Conservation (phyloP, 2,797 vertebrate genomes). For the Chiroxiphia lanceolata region DNA sequence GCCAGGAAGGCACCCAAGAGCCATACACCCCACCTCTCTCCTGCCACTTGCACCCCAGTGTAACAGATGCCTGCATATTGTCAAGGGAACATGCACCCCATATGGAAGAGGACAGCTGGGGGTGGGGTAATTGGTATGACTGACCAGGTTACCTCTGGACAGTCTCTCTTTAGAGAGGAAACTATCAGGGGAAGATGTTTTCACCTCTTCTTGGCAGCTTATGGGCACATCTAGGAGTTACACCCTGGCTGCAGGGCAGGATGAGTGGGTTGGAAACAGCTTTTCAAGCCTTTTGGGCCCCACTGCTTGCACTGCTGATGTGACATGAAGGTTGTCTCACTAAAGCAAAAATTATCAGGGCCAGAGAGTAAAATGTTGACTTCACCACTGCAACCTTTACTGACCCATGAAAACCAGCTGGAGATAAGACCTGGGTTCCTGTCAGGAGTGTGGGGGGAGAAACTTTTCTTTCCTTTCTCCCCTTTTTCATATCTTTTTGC, state of each 20-base stretch:
- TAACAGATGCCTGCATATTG: background rate
- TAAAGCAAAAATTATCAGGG: background rate
- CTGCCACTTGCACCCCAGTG: background rate
- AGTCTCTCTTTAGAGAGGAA: background rate
- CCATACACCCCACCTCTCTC: background rate
- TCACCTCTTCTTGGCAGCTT: background rate
- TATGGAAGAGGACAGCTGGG: background rate
- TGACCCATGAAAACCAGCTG: background rate
- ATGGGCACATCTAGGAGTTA: background rate
- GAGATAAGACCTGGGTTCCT: background rate
- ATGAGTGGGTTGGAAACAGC: background rate
- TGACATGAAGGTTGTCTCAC: background rate
- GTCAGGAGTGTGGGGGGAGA: accelerated
- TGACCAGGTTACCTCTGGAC: background rate
- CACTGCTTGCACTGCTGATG: background rate
- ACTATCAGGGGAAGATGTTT: background rate
- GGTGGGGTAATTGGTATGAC: background rate
- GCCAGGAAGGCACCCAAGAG: background rate
- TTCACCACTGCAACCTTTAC: background rate
- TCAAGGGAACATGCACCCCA: background rate
- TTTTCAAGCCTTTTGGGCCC: background rate
- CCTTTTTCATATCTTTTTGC: background rate
- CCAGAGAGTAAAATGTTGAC: background rate
- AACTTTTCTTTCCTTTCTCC: background rate
- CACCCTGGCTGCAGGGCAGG: background rate